Evolutionary conservation across 2,888 invertebrate species (phyloP), one percentile per base, ranked within the genome.

Genomic region (Phyllotreta cruciferae): DNA sequence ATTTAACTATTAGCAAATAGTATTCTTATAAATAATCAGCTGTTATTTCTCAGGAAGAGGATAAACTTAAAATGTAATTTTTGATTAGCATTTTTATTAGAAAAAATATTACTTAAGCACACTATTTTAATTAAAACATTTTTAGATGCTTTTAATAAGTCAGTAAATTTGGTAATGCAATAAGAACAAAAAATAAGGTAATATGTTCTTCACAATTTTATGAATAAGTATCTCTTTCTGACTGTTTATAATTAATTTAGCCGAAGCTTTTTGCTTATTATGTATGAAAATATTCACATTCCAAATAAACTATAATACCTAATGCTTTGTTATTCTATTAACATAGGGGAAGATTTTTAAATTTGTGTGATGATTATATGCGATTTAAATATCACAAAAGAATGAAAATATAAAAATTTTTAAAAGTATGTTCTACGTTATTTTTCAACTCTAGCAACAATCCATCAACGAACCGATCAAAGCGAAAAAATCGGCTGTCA

Each of bases 181-280:
- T 24, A 24, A 24, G 24, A 1, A 1, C 4, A 24, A 24, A 24
- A 24, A 24, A n/a, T n/a, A n/a, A n/a, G n/a, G n/a, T n/a, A n/a
- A n/a, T n/a, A n/a, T n/a, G n/a, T n/a, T 24, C 2, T 4, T 4
- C 24, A 24, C 4, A 24, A 24, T 24, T 3, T 24, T 39, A 39
- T 39, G 41, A 39, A 39, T 10, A 4, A 39, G 10, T 39, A n/a
- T 39, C 10, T 47, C 47, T 47, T 47, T 35, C 49, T 35, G 35
- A 49, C 10, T 35, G 1, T 49, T 9, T 49, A 38, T n/a, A n/a
- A n/a, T 38, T 53, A 1, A 38, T 38, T 53, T 38, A 13, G 53
- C 53, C 39, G 35, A 38, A 53, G 39, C 38, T 39, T 37, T 52
- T 53, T 53, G 53, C 53, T 53, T 53, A 37, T 37, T 53, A 53